Evolutionary conservation across 2,113 vertebrate species (phyloP).

Genomic region (Sarotherodon lohbergeri): DNA sequence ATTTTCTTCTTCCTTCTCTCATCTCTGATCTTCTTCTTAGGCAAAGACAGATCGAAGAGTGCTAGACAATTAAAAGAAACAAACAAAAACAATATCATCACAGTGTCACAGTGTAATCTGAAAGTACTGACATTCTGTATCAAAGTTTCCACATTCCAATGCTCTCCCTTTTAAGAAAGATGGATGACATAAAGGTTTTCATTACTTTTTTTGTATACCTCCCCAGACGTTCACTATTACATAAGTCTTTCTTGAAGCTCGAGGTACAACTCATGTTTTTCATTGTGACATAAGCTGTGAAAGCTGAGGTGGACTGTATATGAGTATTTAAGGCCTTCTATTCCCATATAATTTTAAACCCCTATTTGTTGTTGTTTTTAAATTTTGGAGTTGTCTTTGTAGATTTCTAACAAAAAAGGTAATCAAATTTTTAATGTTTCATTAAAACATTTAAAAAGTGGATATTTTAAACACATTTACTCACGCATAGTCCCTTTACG

Average conservation of each 20-base stretch:
- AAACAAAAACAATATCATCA: not conserved
- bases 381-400: not conserved
- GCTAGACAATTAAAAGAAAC: constrained; percentile 53
- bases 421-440: not conserved
- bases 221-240: not conserved
- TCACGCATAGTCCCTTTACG: constrained; percentile 85
- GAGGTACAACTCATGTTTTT: not conserved
- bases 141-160: not conserved
- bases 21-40: constrained; percentile 90
- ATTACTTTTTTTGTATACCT: not conserved
- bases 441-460: not conserved
- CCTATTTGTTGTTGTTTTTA: not conserved
- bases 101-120: not conserved
- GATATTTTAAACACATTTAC: not conserved
- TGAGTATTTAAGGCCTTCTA: not conserved
- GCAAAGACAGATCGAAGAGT: constrained; percentile 82
- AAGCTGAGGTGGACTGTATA: not conserved
- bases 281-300: not conserved
- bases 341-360: not conserved
- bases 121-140: not conserved
- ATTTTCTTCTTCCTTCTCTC: constrained; percentile 90
- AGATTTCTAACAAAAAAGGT: not conserved
- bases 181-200: not conserved
- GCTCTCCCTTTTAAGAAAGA: not conserved
- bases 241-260: not conserved